Base-by-base conservation (phyloP, 2,797 vertebrate genomes). In the Rhynchotus rufescens region DNA sequence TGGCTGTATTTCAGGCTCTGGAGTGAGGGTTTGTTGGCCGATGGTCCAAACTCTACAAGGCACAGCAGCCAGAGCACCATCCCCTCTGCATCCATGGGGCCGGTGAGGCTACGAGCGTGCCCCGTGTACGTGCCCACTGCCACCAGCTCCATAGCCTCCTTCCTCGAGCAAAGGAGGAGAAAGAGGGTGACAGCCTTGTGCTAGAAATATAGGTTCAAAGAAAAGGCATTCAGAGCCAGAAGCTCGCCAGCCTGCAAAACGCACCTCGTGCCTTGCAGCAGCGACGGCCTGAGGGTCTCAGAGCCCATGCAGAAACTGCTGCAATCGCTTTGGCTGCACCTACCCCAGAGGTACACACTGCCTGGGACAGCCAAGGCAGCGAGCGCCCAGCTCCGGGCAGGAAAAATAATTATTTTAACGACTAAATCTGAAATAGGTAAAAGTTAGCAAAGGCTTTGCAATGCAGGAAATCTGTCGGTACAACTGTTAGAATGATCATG, bases 231-330 rank as follows among this genome's bases (percentile, higher is more conserved):
- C 9, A 17, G 3, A 56, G 52, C 30, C 28, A 19, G 11, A 80
- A 89, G 73, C 12, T 54, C 38, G 10, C 5, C 61, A 25, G 3
- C 78, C 56, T 57, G 34, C 60, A 26, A 20, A 42, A 26, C 4
- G 26, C 17, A 30, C 56, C 34, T 20, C 10, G 38, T 11, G 73
- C 84, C 81, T 85, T 88, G 86, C 84, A 51, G 25, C 40, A 64
- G 52, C 42, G 61, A 38, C 72, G 23, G 5, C 28, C 57, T 26
- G 25, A 20, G 32, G n/a, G 56, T 59, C 79, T 65, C 64, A 15
- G 45, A 76, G 56, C 68, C 94, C 92, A 68, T 3, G 9, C 21
- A 87, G 84, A 80, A 73, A 54, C 67, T 42, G 79, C 81, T 79
- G 16, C 87, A 90, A 38, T 23, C 8, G 8, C 26, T 66, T 7